Base-by-base conservation (phyloP, 2,113 vertebrate species). In the Mus musculus region DNA sequence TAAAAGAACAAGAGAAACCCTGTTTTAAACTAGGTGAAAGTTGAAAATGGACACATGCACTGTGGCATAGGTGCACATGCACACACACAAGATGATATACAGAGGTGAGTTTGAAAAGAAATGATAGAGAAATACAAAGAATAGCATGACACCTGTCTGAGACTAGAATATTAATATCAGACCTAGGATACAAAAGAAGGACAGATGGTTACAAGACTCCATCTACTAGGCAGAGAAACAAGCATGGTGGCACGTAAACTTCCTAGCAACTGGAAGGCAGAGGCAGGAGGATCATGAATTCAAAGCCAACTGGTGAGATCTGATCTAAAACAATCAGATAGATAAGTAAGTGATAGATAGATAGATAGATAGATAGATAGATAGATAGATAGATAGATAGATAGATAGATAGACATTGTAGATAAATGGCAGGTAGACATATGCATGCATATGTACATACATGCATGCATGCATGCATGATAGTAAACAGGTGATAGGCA, bases 151-250 rank as follows among this genome's bases (percentile, higher is more conserved):
- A 88, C 63, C 16, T 73, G 49, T 73, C n/a, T 69, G 85, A 95
- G 93, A 82, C 22, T 72, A 16, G 67, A 89, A 89, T 73, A 54
- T 94, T 88, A 80, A 28, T 85, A 42, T 90, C 46, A 89, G 52
- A 77, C 1, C 16, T 56, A 54, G 17, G 71, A 93, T 49, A 30
- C 19, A n/a, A 75, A 92, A 46, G 7, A 61, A 61, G 88, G 16
- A 20, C 39, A 61, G 19, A 6, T 36, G 5, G 56, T 59, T 63
- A 63, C 78, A 77, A 96, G 24, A 42, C 24, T 65, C 56, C 12
- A 54, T 52, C 80, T 86, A 61, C 16, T 61, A 94, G 71, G 69
- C 28, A 96, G 80, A 87, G 73, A 82, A 91, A 82, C 8, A 67
- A 49, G 13, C 52, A 59, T 12, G 14, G 20, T 39, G 52, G 26